Conservation (phyloP, 2,888 invertebrate genomes). For the Vannuccia rotundouncinata region DNA sequence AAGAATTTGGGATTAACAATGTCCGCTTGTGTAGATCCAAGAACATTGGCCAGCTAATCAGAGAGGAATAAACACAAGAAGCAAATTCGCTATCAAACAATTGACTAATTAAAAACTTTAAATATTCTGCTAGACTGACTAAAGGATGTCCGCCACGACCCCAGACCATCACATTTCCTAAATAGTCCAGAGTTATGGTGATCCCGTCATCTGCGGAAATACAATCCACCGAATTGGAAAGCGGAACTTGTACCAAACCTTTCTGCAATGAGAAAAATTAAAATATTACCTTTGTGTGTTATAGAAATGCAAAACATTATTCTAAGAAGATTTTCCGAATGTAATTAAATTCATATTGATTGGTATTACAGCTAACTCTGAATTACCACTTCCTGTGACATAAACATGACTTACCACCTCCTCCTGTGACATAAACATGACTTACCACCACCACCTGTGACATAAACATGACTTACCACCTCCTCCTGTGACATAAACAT, state of each 20-base stretch:
- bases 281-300: not conserved
- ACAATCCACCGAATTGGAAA: not conserved
- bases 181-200: not conserved
- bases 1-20: not conserved
- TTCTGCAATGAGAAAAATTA: not conserved
- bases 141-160: slow-evolving; percentile 31
- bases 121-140: too few species aligned
- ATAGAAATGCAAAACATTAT: too few species aligned
- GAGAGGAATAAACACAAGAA: not conserved
- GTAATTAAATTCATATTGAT: not conserved
- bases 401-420: too few species aligned
- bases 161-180: slow-evolving; percentile 23
- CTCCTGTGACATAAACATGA: too few species aligned
- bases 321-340: not conserved
- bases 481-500: too few species aligned
- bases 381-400: not conserved
- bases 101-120: too few species aligned
- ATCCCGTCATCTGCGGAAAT: not conserved
- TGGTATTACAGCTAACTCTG: not conserved
- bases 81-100: too few species aligned
- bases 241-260: not conserved
- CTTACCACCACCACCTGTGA: too few species aligned
- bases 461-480: too few species aligned
- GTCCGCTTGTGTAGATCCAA: not conserved
- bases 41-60: not conserved